A percentile compares a stretch with the other conserved stretches of the same genome.
Evolutionary conservation across 1,140 invertebrate species (phyloP).

Genomic region (Frieseomelitta varia): DNA sequence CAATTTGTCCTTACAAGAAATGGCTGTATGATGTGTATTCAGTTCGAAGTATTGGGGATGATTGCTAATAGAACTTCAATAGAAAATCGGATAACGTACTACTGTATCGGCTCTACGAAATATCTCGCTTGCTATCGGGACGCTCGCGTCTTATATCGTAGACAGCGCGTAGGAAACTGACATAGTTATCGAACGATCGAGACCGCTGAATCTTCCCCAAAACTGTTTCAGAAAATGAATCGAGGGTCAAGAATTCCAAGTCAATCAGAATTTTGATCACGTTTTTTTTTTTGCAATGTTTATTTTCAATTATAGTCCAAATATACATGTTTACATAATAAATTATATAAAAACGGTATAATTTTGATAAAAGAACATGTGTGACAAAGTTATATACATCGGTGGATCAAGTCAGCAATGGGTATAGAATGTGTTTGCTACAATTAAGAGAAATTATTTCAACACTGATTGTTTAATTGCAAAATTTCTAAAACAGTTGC

Average conservation of each 20-base stretch:
- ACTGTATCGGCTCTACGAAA: conserved; percentile 11
- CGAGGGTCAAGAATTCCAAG: conserved; percentile 78
- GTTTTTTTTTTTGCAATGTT: conserved; percentile 76
- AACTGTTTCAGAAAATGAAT: conserved; percentile 80
- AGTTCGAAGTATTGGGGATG: conserved; percentile 78
- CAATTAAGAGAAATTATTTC: conserved; percentile 68
- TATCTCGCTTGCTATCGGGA: conserved; percentile 64
- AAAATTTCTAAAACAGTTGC: conserved; percentile 80
- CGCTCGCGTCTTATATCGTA: conserved; percentile 53
- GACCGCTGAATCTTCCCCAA: conserved; percentile 78
- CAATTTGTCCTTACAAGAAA: conserved; percentile 36
- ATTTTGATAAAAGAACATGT: conserved; percentile 78
- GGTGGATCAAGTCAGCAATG: conserved; percentile 74
- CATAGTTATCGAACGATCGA: conserved; percentile 24
- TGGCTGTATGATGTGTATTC: conserved; percentile 36
- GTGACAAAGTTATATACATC: conserved; percentile 80
- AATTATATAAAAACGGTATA: conserved; percentile 81
- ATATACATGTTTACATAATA: conserved; percentile 82
- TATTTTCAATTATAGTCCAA: conserved; percentile 81
- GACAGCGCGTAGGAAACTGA: conserved; percentile 3
- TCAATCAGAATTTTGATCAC: conserved; percentile 77
- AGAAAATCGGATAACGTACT: conserved; percentile 24
- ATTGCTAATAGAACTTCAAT: conserved; percentile 70
- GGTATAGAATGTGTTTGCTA: conserved; percentile 61
- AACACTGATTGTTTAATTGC: conserved; percentile 69